Evolutionary conservation across 2,797 vertebrate genomes (phyloP).

Genomic region (Acanthurus tractus): DNA sequence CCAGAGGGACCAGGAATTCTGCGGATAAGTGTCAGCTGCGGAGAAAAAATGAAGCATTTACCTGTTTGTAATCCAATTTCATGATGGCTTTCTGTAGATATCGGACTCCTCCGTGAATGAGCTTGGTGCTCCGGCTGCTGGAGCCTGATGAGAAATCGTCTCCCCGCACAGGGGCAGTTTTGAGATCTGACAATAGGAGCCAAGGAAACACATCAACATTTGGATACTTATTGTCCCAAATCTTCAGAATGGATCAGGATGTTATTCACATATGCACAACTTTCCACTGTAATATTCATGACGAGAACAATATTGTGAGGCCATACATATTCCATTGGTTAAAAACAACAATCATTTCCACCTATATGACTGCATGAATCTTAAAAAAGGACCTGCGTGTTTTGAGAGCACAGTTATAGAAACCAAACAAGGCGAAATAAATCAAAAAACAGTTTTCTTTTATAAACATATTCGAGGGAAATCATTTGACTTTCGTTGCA

Average conservation of each 20-base stretch:
- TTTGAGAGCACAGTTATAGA: slow-evolving; percentile 54
- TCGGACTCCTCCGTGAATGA: slow-evolving; percentile 97
- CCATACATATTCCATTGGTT: slow-evolving; percentile 87
- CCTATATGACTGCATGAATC: slow-evolving; percentile 69
- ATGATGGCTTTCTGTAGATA: slow-evolving; percentile 99
- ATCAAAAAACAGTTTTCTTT: slow-evolving; percentile 34
- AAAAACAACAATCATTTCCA: slow-evolving; percentile 82
- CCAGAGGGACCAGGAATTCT: slow-evolving; percentile 90
- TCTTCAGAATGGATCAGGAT: slow-evolving; percentile 84
- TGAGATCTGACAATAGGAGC: slow-evolving; percentile 89
- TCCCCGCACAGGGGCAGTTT: slow-evolving; percentile 93
- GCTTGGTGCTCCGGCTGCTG: slow-evolving; percentile 95
- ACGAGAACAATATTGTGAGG: slow-evolving; percentile 81
- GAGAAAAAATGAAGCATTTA: slow-evolving; percentile 95
- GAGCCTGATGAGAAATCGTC: slow-evolving; percentile 97
- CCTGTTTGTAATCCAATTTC: slow-evolving; percentile 98
- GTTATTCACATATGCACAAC: slow-evolving; percentile 86
- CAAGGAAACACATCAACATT: slow-evolving; percentile 90
- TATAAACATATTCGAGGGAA: slow-evolving; percentile 37
- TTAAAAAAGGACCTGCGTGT: slow-evolving; percentile 62
- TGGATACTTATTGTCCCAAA: slow-evolving; percentile 88
- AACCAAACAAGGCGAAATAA: slow-evolving; percentile 32
- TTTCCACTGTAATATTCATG: slow-evolving; percentile 85
- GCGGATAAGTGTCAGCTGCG: slow-evolving; percentile 88
- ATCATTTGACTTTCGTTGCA: slow-evolving; percentile 57